Evolutionary conservation across 23 tunicate species (phyloP).

Genomic region (Oikopleura dioica): DNA sequence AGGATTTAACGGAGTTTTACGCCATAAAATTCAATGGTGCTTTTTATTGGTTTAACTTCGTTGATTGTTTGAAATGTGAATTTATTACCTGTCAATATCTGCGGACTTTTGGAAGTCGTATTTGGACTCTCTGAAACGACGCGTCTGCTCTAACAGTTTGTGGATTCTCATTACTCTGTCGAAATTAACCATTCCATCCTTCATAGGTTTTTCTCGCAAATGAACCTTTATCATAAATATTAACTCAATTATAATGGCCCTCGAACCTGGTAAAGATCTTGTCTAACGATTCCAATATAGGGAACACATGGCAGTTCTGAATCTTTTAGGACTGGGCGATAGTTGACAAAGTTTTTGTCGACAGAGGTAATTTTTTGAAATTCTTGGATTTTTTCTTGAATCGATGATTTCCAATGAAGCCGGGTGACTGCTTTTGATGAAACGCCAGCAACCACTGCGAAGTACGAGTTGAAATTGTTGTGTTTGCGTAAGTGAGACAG

Average conservation of each 20-base stretch:
- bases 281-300: background rate
- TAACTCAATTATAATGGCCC: background rate
- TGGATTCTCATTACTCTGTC: background rate
- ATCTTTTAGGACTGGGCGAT: background rate
- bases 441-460: background rate
- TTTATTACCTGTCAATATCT: background rate
- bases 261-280: slow-evolving; percentile 1
- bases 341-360: slow-evolving; percentile 2
- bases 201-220: background rate
- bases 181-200: slow-evolving; percentile 4
- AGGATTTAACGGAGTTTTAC: background rate
- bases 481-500: background rate
- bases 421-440: slow-evolving; percentile 13
- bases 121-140: background rate
- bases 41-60: background rate
- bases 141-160: background rate
- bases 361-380: background rate
- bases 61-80: background rate
- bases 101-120: background rate
- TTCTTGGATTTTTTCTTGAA: background rate
- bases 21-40: background rate
- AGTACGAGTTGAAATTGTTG: slow-evolving; percentile 4
- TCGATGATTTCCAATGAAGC: background rate
- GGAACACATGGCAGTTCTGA: slow-evolving; percentile 3
- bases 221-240: slow-evolving; percentile 2